Percentiles rank a stretch among this genome's conserved stretches.
phyloP scores from a whole-genome alignment of 2,797 vertebrate species.

The Danio aesculapii region DNA sequence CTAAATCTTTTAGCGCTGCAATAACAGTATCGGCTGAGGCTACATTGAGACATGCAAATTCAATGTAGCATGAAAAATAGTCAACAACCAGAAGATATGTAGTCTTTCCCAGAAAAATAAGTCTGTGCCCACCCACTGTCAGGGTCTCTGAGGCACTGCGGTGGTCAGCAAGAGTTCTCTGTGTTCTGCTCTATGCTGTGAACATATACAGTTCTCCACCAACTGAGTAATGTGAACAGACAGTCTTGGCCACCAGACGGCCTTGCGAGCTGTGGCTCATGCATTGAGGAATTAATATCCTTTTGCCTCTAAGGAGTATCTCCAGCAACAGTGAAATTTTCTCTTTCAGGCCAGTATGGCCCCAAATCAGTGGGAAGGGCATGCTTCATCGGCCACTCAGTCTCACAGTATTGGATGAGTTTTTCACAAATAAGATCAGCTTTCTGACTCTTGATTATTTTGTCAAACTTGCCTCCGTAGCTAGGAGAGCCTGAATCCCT shows the following conservation, averaged over 20 bases:
- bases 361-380: conserved; percentile 11
- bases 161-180: conserved; percentile 53
- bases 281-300: conserved; percentile 33
- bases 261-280: conserved; percentile 48
- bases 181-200: conserved; percentile 45
- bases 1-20: conserved; percentile 44
- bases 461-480: neutral
- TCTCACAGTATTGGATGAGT: conserved; percentile 32
- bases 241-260: conserved; percentile 57
- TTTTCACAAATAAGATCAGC: conserved; percentile 37
- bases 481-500: neutral
- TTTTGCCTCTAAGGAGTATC: conserved; percentile 49
- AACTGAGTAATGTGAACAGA: conserved; percentile 50
- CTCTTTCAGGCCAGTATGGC: conserved; percentile 35
- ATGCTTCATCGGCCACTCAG: conserved; percentile 40
- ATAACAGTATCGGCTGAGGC: conserved; percentile 28
- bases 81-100: conserved; percentile 54
- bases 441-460: conserved; percentile 38
- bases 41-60: conserved; percentile 38
- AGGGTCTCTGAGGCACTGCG: conserved; percentile 40
- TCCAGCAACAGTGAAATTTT: conserved; percentile 16
- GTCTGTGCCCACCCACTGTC: conserved; percentile 52
- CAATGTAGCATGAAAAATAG: conserved; percentile 54
- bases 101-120: conserved; percentile 54
- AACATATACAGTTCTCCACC: conserved; percentile 50